Conservation (phyloP, 2,113 vertebrate species). For the Myrmophylax atrothorax region DNA sequence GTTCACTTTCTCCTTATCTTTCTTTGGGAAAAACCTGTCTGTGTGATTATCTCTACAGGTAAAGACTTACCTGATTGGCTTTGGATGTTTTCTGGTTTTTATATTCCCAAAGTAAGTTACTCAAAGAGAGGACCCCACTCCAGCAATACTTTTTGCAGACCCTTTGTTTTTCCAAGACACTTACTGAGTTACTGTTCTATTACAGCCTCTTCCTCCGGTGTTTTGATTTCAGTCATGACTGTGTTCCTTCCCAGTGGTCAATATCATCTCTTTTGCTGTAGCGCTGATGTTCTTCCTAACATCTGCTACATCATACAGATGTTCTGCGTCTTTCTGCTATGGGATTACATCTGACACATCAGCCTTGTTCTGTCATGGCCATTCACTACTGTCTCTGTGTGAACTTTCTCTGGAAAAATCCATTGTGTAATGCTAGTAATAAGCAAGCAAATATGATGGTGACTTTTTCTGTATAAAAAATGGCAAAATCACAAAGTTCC, state of each 20-base stretch:
- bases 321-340: background rate
- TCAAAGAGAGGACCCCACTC: background rate
- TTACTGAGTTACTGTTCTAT: background rate
- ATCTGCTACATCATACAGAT: background rate
- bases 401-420: background rate
- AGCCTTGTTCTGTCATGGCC: background rate
- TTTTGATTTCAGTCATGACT: background rate
- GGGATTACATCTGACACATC: background rate
- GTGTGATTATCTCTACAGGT: background rate
- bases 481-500: background rate
- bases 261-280: background rate
- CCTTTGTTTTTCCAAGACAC: background rate
- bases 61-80: background rate
- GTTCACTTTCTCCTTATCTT: background rate
- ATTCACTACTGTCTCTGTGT: background rate
- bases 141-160: background rate
- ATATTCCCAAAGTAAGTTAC: background rate
- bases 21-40: background rate
- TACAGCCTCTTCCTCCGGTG: background rate
- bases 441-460: background rate
- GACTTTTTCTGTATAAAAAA: background rate
- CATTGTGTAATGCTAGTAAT: background rate
- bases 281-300: background rate
- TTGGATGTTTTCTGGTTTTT: background rate
- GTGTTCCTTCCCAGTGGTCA: background rate